Evolutionary conservation across 2,797 vertebrate genomes (phyloP).

Genomic region (Coregonus sp.): DNA sequence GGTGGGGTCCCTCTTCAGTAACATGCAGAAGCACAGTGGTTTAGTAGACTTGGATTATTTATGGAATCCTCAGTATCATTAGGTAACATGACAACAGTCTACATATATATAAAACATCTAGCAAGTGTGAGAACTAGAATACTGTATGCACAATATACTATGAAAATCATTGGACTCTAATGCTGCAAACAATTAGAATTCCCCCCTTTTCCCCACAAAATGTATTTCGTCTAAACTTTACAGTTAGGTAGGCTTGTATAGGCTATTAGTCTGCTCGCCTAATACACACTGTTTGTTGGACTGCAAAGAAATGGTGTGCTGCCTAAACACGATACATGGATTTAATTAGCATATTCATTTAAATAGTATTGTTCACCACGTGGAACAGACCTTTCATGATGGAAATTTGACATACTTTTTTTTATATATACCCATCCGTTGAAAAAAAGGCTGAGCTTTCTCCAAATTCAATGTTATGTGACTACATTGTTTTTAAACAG

Average conservation of each 20-base stretch:
- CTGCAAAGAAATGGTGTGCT: conserved; percentile 32
- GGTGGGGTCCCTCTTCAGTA: conserved; percentile 59
- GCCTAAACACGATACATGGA: conserved; percentile 53
- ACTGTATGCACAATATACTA: no score
- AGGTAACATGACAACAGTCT: background rate
- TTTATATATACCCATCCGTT: conserved; percentile 25
- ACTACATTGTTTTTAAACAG: conserved; percentile 47
- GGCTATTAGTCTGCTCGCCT: background rate
- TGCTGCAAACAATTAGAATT: no score
- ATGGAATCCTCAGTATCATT: background rate
- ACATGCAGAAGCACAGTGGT: conserved; percentile 25
- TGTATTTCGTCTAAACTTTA: background rate
- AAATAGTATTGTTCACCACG: conserved; percentile 41
- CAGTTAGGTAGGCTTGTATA: conserved; percentile 4
- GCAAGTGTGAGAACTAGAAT: no score
- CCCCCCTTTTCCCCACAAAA: background rate
- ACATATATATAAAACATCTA: no score
- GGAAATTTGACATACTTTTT: conserved; percentile 53
- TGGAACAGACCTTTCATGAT: conserved; percentile 53
- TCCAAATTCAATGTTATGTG: conserved; percentile 40
- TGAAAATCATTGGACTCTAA: no score
- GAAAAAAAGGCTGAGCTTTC: conserved; percentile 37
- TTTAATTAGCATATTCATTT: conserved; percentile 66
- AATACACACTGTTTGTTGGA: conserved; percentile 17
- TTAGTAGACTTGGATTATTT: background rate